Evolutionary conservation across 2,113 vertebrate species (phyloP).

Genomic region (Serinus canaria): DNA sequence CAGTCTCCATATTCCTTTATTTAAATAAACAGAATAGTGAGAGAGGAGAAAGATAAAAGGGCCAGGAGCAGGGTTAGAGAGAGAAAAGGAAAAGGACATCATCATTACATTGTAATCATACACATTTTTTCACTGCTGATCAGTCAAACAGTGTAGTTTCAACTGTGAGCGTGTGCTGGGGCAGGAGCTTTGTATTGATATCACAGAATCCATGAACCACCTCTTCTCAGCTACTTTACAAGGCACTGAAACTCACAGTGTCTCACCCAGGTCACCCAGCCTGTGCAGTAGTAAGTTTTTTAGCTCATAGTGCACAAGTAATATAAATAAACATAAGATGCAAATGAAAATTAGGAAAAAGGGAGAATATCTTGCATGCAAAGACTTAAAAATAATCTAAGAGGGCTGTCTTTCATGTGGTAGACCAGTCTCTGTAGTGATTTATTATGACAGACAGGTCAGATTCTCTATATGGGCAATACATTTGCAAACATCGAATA

Average conservation of each 20-base stretch:
- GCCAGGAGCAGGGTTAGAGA: not conserved
- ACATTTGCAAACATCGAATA: not conserved
- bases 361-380: not conserved
- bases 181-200: not conserved
- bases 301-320: not conserved
- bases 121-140: conserved; percentile 4
- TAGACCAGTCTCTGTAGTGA: not conserved
- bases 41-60: not conserved
- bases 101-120: conserved; percentile 11
- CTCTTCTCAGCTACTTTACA: not conserved
- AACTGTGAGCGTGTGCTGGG: not conserved
- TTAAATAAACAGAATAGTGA: conserved; percentile 18
- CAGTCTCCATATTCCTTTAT: conserved; percentile 7
- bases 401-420: not conserved
- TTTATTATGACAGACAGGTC: not conserved
- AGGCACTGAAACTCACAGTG: not conserved
- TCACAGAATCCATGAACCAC: not conserved
- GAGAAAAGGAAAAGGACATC: not conserved
- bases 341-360: not conserved
- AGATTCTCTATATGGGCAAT: not conserved
- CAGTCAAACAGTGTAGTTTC: conserved; percentile 12
- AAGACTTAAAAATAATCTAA: not conserved
- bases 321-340: not conserved
- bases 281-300: not conserved
- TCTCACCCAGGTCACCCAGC: conserved; percentile 5